A percentile compares a stretch with the other conserved stretches of the same genome.
These are phyloP conservation scores for Diplazon laetatorius DNA, from an alignment of 2,888 invertebrate species.

Conservation along the genomic window DNA sequence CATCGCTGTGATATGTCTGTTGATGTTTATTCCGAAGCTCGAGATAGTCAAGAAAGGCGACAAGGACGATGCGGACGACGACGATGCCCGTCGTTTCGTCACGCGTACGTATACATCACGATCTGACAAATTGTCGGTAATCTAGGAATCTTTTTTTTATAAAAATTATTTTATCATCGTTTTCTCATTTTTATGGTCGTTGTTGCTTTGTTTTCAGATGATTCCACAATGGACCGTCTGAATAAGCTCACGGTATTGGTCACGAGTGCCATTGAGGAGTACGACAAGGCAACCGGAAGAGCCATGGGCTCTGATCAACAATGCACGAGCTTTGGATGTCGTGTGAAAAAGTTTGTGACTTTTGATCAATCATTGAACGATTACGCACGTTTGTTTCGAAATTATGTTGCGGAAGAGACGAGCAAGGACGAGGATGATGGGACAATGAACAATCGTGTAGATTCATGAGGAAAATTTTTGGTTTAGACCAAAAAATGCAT, in stretches of 20 bases:
- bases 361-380: slow-evolving; percentile 72
- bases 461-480: slow-evolving; percentile 49
- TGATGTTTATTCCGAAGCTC: slow-evolving; percentile 90
- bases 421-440: slow-evolving; percentile 5
- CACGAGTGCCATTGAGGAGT: slow-evolving; percentile 72
- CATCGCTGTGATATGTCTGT: slow-evolving; percentile 89
- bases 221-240: slow-evolving; percentile 64
- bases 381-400: slow-evolving; percentile 72
- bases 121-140: slow-evolving; percentile 8
- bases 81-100: slow-evolving; percentile 65
- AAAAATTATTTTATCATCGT: neutral
- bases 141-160: neutral
- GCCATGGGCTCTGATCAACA: slow-evolving; percentile 80
- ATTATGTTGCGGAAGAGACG: slow-evolving; percentile 72
- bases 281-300: slow-evolving; percentile 64
- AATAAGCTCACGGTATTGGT: slow-evolving; percentile 71
- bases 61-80: slow-evolving; percentile 80
- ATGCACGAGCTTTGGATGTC: slow-evolving; percentile 83
- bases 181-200: slow-evolving; percentile 17
- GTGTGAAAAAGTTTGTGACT: slow-evolving; percentile 80
- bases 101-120: slow-evolving; percentile 48
- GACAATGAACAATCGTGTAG: slow-evolving; percentile 37
- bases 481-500: slow-evolving; percentile 32
- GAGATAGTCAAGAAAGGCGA: slow-evolving; percentile 81
- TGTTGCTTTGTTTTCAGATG: slow-evolving; percentile 60